Conservation (phyloP, 2,113 vertebrate species). For the Acanthisitta chloris region DNA sequence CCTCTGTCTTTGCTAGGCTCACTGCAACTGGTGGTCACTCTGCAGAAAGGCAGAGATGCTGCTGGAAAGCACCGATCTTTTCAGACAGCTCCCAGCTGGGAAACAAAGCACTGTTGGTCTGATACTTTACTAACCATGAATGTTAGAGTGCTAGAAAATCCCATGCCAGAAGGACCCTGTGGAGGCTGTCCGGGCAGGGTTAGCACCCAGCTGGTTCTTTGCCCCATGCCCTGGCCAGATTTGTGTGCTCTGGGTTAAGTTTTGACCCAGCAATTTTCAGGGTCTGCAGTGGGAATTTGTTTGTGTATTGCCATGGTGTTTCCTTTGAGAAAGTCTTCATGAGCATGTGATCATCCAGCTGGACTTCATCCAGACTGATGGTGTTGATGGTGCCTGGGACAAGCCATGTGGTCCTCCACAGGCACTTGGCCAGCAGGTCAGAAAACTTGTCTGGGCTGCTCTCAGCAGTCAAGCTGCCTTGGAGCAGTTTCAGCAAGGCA, state of each 20-base stretch:
- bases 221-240: neutral
- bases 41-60: neutral
- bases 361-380: slow-evolving; percentile 76
- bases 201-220: neutral
- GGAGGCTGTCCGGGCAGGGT: neutral
- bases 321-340: slow-evolving; percentile 80
- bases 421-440: slow-evolving; percentile 81
- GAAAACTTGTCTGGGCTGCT: slow-evolving; percentile 73
- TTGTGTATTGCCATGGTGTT: slow-evolving; percentile 76
- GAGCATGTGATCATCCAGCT: slow-evolving; percentile 78
- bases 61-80: neutral
- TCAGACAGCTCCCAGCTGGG: neutral
- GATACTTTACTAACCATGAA: neutral
- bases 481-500: slow-evolving; percentile 78
- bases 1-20: neutral
- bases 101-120: neutral
- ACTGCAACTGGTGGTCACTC: neutral
- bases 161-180: neutral
- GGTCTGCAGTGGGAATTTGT: slow-evolving; percentile 74
- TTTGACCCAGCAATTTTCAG: slow-evolving; percentile 74
- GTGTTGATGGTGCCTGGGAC: slow-evolving; percentile 77
- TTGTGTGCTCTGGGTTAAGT: neutral
- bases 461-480: slow-evolving; percentile 74
- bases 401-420: slow-evolving; percentile 78
- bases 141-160: neutral